Evolutionary conservation across 1,140 invertebrate genomes (phyloP).

Genomic region (Drosophila nikananu): DNA sequence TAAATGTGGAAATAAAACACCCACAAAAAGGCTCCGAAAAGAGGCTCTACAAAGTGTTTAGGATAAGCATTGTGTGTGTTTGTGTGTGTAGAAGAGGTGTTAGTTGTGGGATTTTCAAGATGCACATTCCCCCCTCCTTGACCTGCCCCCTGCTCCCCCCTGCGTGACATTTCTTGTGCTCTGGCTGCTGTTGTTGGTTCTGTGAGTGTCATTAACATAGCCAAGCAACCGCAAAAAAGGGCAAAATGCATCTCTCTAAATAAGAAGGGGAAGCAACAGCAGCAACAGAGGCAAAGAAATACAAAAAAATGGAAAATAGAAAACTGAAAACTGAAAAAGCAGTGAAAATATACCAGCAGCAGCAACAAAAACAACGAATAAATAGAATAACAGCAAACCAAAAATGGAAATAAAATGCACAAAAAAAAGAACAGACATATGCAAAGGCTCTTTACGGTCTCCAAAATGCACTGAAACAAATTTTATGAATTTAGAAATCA

Average conservation of each 20-base stretch:
- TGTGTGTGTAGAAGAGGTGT: slow-evolving; percentile 17
- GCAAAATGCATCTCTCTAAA: slow-evolving; percentile 76
- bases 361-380: slow-evolving; percentile 26
- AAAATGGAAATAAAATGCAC: slow-evolving; percentile 17
- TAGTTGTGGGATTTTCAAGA: slow-evolving; percentile 38
- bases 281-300: slow-evolving; percentile 21
- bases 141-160: not conserved
- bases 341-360: slow-evolving; percentile 11
- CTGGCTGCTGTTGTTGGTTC: slow-evolving; percentile 31
- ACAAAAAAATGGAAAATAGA: slow-evolving; percentile 18
- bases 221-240: slow-evolving; percentile 81
- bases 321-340: slow-evolving; percentile 13
- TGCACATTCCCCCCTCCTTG: slow-evolving; percentile 11
- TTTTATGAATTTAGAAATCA: not conserved
- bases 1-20: slow-evolving; percentile 7
- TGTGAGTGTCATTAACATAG: slow-evolving; percentile 81
- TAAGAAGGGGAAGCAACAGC: slow-evolving; percentile 18
- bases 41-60: slow-evolving; percentile 22
- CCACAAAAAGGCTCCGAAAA: slow-evolving; percentile 15
- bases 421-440: slow-evolving; percentile 36
- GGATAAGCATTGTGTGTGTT: not conserved
- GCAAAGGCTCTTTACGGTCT: slow-evolving; percentile 47
- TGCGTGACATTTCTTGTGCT: slow-evolving; percentile 34
- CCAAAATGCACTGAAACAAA: not conserved
- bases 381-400: slow-evolving; percentile 35